Conservation (phyloP, 2,888 invertebrate genomes). For the Drosophila parthenogenetica region DNA sequence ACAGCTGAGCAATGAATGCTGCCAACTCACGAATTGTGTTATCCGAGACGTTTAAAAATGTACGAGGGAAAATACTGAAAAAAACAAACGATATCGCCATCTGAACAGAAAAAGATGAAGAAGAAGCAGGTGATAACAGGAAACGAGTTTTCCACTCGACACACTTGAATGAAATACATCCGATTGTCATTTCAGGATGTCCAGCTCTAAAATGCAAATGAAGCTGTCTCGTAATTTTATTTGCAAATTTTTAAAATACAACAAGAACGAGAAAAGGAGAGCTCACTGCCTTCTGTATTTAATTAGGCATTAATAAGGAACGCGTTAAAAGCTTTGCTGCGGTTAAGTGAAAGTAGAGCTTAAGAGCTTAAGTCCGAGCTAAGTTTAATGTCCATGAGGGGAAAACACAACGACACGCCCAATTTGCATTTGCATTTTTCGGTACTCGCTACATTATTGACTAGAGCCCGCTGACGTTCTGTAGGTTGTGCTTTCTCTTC, state of each 20-base stretch:
- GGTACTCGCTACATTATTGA: conserved; percentile 27
- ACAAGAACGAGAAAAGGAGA: background rate
- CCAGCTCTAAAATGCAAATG: conserved; percentile 74
- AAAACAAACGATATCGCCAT: background rate
- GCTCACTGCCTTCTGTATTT: conserved; percentile 57
- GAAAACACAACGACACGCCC: conserved; percentile 44
- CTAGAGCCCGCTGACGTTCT: conserved; percentile 16
- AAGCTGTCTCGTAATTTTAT: conserved; percentile 49
- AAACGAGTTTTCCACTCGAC: conserved; percentile 41
- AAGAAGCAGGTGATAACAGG: conserved; percentile 8
- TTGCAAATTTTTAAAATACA: conserved; percentile 36
- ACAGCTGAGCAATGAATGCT: conserved; percentile 57
- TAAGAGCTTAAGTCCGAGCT: conserved; percentile 65
- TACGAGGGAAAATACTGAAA: conserved; percentile 26
- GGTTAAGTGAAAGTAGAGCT: conserved; percentile 76
- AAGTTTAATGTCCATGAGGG: conserved; percentile 56
- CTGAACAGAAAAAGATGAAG: conserved; percentile 1
- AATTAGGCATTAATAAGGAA: conserved; percentile 74
- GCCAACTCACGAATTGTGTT: conserved; percentile 63
- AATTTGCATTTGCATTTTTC: conserved; percentile 72
- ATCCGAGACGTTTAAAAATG: conserved; percentile 62
- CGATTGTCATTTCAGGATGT: conserved; percentile 63
- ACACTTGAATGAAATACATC: conserved; percentile 70
- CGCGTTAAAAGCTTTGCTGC: conserved; percentile 57
- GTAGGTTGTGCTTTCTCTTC: conserved; percentile 7